phyloP scores from a whole-genome alignment of 2,113 vertebrate genomes.

The Sciurus niger region DNA sequence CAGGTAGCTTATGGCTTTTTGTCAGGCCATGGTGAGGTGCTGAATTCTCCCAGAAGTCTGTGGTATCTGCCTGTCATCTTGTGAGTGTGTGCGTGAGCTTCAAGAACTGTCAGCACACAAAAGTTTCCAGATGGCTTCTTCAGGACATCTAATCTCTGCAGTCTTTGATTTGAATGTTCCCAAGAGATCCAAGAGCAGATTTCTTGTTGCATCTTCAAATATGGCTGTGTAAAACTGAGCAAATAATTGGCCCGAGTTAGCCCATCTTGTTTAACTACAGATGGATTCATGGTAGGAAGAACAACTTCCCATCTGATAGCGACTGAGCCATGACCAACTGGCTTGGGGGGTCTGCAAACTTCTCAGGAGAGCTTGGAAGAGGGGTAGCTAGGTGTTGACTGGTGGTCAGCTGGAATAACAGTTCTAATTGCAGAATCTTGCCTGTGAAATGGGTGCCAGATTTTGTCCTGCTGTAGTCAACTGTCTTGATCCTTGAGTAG shows the following conservation, averaged over 20 bases:
- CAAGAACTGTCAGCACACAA: conserved; percentile 73
- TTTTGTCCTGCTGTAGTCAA: conserved; percentile 25
- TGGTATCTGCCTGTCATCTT: conserved; percentile 70
- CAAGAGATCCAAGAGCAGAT: conserved; percentile 71
- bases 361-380: neutral
- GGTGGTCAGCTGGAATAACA: neutral
- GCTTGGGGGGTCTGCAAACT: neutral
- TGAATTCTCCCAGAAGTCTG: conserved; percentile 54
- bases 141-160: conserved; percentile 74
- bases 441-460: conserved; percentile 5
- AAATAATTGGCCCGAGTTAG: conserved; percentile 30
- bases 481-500: neutral
- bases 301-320: neutral
- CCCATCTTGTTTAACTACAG: conserved; percentile 6
- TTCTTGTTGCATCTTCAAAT: conserved; percentile 46
- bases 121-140: conserved; percentile 78
- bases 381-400: neutral
- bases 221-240: conserved; percentile 56
- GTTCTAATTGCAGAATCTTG: neutral
- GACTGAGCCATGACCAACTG: conserved; percentile 12
- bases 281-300: conserved; percentile 16
- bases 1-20: neutral
- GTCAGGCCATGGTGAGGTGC: neutral
- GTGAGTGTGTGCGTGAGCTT: conserved; percentile 60
- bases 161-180: conserved; percentile 80